Evolutionary conservation across 2,797 vertebrate genomes (phyloP).

Genomic region (Lutjanus campechanus): DNA sequence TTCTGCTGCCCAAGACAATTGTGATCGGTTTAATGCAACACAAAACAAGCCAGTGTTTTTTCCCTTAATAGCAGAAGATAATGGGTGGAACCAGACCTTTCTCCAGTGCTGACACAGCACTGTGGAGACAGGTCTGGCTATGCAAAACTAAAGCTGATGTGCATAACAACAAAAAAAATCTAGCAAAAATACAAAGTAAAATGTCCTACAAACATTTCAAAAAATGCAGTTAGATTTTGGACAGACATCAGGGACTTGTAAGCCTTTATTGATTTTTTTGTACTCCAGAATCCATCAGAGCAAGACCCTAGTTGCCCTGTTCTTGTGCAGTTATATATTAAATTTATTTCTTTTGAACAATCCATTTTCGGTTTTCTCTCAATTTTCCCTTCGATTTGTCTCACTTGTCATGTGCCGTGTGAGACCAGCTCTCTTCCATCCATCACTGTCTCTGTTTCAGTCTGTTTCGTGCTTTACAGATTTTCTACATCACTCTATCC

Average conservation of each 20-base stretch:
- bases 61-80: too few species aligned
- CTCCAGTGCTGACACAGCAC: too few species aligned
- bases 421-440: conserved; percentile 27
- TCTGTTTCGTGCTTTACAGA: conserved; percentile 17
- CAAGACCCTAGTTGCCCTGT: conserved; percentile 7
- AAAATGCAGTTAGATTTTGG: not conserved
- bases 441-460: conserved; percentile 43
- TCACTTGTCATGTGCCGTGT: conserved; percentile 2
- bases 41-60: too few species aligned
- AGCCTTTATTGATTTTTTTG: not conserved
- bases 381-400: conserved; percentile 18
- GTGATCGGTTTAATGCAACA: too few species aligned
- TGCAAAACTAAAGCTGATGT: not conserved
- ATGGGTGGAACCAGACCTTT: too few species aligned
- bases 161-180: not conserved
- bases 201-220: not conserved
- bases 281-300: not conserved
- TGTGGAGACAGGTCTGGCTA: too few species aligned
- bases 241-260: not conserved
- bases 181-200: not conserved
- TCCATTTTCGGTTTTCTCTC: conserved; percentile 24
- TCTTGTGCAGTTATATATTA: conserved; percentile 72
- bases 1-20: too few species aligned
- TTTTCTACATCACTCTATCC: conserved; percentile 21
- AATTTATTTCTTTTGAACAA: not conserved